Evolutionary conservation across 2,888 invertebrate species (phyloP), one percentile per base, ranked within the genome.

Genomic region (Portevinia maculata): DNA sequence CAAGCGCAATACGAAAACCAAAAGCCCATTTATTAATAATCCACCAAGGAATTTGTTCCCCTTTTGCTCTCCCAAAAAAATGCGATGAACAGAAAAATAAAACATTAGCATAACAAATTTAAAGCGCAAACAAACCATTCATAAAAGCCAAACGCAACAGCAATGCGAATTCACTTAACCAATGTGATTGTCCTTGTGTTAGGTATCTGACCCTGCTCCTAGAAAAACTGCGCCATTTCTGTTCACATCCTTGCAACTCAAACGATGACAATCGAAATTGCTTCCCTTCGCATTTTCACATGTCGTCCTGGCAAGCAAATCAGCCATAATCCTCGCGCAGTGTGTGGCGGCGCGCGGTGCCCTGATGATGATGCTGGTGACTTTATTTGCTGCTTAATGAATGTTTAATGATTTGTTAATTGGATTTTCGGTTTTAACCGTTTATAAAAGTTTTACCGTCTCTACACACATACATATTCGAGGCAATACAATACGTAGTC

Each of bases 401-500:
- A 89, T 88, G 89, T 89, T 89, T 89, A 89, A 89, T 89, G 90
- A 90, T 89, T 89, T 90, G 89, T 89, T 89, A 89, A 89, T 90
- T 90, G 89, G 90, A 90, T 90, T 89, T 89, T 86, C 88, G 88
- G 87, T 88, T 88, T 88, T 84, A 84, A 88, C 44, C 81, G 44
- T 73, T 75, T 83, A 76, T 70, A 73, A 41, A 79, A 74, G 59
- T 34, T 32, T 13, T 34, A 46, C 30, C 37, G 21, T 44, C 30
- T 8, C 28, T 32, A 13, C 46, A 48, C 53, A 39, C 13, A 11
- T 32, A 34, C 11, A 34, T 8, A 32, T 41, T 5, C 34, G 9
- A 32, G 8, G 8, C 28, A 62, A 13, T 9, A 15, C 44, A 32
- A 62, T 32, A 46, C 32, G 19, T 9, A 15, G 60, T 44, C 52